Base-by-base conservation (phyloP, 2,797 vertebrate species). In the Arnoldichthys spilopterus region DNA sequence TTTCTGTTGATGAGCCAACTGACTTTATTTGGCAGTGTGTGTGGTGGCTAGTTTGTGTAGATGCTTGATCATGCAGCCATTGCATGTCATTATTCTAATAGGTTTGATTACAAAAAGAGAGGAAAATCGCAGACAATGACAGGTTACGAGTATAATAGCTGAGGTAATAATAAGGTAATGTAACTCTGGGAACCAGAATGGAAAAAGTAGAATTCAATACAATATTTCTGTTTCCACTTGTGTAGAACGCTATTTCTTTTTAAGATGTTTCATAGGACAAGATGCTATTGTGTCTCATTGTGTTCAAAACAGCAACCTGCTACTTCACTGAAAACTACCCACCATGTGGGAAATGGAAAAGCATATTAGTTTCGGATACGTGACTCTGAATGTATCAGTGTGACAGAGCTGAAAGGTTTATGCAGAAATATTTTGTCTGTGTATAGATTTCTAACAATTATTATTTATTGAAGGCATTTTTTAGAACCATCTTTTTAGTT, bases 291-390 rank as follows among this genome's bases (percentile, higher is more conserved):
- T 63, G 18, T 61, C 69, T 56, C 34, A 54, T 56, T 76, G 53
- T 47, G 73, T 79, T 64, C 69, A 58, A 66, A 73, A 24, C 26
- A 32, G 40, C 45, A 63, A 59, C 40, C 9, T 43, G 13, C 15
- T 32, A 4, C 69, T 76, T 76, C 53, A 49, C 22, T 30, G 67
- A 16, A 24, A 54, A 81, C 54, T 59, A 37, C 72, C 62, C 67
- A 30, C 26, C 28, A 18, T 72, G 68, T 24, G 45, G 76, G 28
- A 77, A 81, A 81, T 59, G 69, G 28, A 81, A 74, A 70, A 58
- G 51, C 58, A 32, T 47, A 47, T 67, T 68, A 24, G 62, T 12
- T 16, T 45, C 9, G 16, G 24, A 53, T 28, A 28, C 20, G 56
- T 28, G 49, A 80, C 32, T 28, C 59, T 49, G 40, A 72, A 22